Conservation (phyloP, 2,797 vertebrate species). For the Coregonus suidteri region DNA sequence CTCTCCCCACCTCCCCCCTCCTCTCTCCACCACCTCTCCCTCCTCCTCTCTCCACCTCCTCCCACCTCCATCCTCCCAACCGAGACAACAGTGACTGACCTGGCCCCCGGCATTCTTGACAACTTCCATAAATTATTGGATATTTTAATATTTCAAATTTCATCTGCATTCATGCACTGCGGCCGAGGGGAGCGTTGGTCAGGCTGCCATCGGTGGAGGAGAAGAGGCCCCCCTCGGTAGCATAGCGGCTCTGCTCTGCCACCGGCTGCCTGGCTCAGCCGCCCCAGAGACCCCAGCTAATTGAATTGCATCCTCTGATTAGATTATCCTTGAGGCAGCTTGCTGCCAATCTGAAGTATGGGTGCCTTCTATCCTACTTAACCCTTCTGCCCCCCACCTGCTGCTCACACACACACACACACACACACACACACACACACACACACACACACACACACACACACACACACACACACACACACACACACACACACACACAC, state of each 20-base stretch:
- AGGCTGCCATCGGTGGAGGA: constrained; percentile 62
- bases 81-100: constrained; percentile 76
- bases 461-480: too few relatives aligned
- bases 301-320: constrained; percentile 99
- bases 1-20: not conserved
- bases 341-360: constrained; percentile 99
- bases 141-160: constrained; percentile 97
- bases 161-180: constrained; percentile 98
- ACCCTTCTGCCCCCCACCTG: constrained; percentile 98
- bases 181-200: constrained; percentile 78
- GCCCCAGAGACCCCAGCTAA: constrained; percentile 97
- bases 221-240: constrained; percentile 59
- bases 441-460: too few relatives aligned
- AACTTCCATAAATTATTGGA: constrained; percentile 98
- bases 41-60: constrained; percentile 47
- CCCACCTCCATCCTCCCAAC: constrained; percentile 79
- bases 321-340: constrained; percentile 99
- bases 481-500: constrained; percentile 13
- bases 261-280: constrained; percentile 89
- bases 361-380: constrained; percentile 99
- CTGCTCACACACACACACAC: constrained; percentile 63
- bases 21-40: constrained; percentile 23
- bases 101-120: constrained; percentile 82
- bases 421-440: too few relatives aligned
- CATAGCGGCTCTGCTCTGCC: constrained; percentile 83